These are phyloP conservation scores for Trichomycterus rosablanca DNA, from an alignment of 2,113 vertebrate genomes.

Conservation along the genomic window DNA sequence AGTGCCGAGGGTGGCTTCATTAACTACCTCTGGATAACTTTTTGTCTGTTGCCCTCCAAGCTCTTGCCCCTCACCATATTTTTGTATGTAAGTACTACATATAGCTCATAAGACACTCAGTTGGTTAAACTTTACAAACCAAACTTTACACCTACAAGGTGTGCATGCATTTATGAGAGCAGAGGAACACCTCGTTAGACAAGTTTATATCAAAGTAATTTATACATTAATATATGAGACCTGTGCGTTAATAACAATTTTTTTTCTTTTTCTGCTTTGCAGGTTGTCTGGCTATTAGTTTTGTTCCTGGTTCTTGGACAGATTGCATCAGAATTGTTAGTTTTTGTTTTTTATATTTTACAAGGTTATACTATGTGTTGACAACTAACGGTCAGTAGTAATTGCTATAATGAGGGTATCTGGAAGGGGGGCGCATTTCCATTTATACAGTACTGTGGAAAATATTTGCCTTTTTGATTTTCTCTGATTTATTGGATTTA, in stretches of 20 bases:
- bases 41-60: slow-evolving; percentile 73
- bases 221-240: too few relatives aligned
- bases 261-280: background rate
- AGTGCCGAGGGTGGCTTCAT: slow-evolving; percentile 75
- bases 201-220: too few relatives aligned
- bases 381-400: too few relatives aligned
- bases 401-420: too few relatives aligned
- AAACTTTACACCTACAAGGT: too few relatives aligned
- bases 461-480: too few relatives aligned
- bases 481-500: too few relatives aligned
- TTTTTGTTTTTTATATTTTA: slow-evolving; percentile 35
- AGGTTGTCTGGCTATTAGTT: slow-evolving; percentile 76
- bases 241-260: background rate
- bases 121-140: background rate
- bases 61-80: slow-evolving; percentile 79
- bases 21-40: slow-evolving; percentile 74
- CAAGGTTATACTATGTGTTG: background rate
- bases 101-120: background rate
- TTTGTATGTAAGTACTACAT: slow-evolving; percentile 54
- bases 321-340: slow-evolving; percentile 80
- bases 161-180: too few relatives aligned
- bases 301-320: slow-evolving; percentile 74
- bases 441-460: too few relatives aligned
- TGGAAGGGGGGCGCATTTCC: too few relatives aligned
- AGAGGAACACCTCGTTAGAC: too few relatives aligned